A percentile compares a stretch with the other conserved stretches of the same genome.
Evolutionary conservation across 2,888 invertebrate species (phyloP).

Genomic region (Tholera decimalis): DNA sequence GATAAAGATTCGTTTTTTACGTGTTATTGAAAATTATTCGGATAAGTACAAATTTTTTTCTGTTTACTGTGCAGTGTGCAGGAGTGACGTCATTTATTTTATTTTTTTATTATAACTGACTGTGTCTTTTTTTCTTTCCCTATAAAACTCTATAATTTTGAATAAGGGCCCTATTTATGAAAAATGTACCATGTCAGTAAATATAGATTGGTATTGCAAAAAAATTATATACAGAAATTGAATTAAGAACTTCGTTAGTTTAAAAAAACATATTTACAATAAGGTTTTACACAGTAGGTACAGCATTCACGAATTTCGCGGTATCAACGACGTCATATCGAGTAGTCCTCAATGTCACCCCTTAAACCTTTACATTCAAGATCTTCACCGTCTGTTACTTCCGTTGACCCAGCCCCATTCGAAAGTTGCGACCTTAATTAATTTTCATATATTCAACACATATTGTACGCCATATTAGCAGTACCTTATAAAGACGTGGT

Average conservation of each 20-base stretch:
- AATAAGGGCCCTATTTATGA: too few relatives aligned
- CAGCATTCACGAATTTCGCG: neutral
- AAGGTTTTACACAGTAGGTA: too few relatives aligned
- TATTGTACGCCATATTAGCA: constrained; percentile 62
- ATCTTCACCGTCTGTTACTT: constrained; percentile 53
- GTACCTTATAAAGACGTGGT: constrained; percentile 21
- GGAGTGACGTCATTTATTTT: too few relatives aligned
- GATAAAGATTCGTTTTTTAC: constrained; percentile 11
- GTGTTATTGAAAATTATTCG: constrained; percentile 10
- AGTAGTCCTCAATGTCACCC: constrained; percentile 1
- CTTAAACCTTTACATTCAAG: constrained; percentile 60
- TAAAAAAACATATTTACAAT: too few relatives aligned
- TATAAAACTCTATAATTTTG: too few relatives aligned
- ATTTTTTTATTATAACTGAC: too few relatives aligned
- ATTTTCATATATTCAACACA: constrained; percentile 70
- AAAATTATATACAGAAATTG: too few relatives aligned
- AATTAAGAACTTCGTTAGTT: too few relatives aligned
- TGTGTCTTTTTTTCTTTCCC: too few relatives aligned
- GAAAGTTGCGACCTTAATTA: constrained; percentile 72
- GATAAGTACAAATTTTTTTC: constrained; percentile 6
- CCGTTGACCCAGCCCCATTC: constrained; percentile 61
- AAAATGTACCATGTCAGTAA: too few relatives aligned
- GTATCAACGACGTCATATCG: neutral
- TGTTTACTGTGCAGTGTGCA: neutral
- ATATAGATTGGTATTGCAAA: too few relatives aligned